Evolutionary conservation across 1,140 invertebrate genomes (phyloP).

Genomic region (Acromyrmex echinatior): DNA sequence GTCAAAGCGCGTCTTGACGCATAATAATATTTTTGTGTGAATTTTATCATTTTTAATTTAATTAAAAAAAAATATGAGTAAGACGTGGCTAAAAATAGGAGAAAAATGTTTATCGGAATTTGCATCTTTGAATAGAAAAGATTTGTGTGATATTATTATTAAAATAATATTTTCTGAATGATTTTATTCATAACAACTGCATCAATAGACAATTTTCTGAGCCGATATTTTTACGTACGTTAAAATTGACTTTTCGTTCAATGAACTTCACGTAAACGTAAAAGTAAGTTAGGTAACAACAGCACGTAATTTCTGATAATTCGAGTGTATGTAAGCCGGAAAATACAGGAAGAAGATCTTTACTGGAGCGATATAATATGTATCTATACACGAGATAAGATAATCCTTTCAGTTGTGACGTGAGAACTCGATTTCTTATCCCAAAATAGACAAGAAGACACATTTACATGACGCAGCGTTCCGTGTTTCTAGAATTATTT

Average conservation of each 20-base stretch:
- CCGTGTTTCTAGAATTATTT: neutral
- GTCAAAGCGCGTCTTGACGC: too few species aligned
- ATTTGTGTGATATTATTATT: constrained; percentile 3
- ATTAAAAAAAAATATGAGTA: neutral
- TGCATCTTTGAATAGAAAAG: neutral
- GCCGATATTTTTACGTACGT: neutral
- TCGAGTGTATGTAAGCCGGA: neutral
- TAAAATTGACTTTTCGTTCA: constrained; percentile 21
- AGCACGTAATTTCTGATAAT: constrained; percentile 13
- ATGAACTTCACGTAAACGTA: constrained; percentile 41
- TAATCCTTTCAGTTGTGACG: constrained; percentile 11
- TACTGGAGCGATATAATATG: neutral
- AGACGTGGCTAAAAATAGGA: neutral
- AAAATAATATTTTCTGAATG: neutral
- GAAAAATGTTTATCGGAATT: neutral
- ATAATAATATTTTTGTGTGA: too few species aligned
- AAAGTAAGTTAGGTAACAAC: constrained; percentile 29
- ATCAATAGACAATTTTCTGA: neutral
- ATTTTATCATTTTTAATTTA: too few species aligned
- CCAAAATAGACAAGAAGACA: neutral
- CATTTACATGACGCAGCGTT: neutral
- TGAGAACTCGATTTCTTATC: constrained; percentile 3
- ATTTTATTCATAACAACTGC: neutral
- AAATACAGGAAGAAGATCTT: constrained; percentile 36
- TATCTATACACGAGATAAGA: constrained; percentile 33